Conservation (phyloP, 2,888 invertebrate genomes). For the Dynastes maya region DNA sequence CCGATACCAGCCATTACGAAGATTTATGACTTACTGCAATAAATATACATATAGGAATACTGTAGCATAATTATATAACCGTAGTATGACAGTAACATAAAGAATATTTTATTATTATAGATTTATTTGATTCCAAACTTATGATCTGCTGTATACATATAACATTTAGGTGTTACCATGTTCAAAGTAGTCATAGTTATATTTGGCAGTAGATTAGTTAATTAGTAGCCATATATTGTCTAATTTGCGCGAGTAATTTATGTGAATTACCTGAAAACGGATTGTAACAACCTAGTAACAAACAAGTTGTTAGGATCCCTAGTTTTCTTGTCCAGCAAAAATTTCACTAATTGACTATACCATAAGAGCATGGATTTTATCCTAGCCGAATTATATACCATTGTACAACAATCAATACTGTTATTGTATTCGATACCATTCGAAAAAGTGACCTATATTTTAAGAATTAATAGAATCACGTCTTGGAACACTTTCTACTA, state of each 20-base stretch:
- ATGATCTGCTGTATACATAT: too few relatives aligned
- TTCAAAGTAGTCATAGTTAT: neutral
- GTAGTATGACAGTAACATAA: too few relatives aligned
- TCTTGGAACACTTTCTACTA: constrained; percentile 24
- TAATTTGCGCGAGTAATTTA: constrained; percentile 4
- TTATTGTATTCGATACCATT: neutral
- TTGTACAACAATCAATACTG: neutral
- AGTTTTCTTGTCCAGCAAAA: neutral
- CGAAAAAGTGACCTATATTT: constrained; percentile 23
- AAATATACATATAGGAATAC: too few relatives aligned
- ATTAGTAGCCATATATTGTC: constrained; percentile 1
- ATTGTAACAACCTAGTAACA: constrained; percentile 14
- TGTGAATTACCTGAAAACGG: constrained; percentile 29
- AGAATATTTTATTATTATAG: too few relatives aligned
- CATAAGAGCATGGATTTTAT: neutral
- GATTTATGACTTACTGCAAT: too few relatives aligned
- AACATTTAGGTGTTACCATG: too few relatives aligned
- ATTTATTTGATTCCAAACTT: too few relatives aligned
- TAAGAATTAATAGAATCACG: constrained; percentile 15
- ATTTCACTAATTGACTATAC: neutral
- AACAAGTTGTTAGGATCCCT: neutral
- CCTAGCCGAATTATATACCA: neutral
- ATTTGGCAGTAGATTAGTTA: constrained; percentile 18
- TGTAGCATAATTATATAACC: too few relatives aligned
- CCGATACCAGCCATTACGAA: too few relatives aligned